A percentile compares a stretch with the other conserved stretches of the same genome.
Conservation (phyloP, 2,888 invertebrate species). For the Monoplex corrugatus region DNA sequence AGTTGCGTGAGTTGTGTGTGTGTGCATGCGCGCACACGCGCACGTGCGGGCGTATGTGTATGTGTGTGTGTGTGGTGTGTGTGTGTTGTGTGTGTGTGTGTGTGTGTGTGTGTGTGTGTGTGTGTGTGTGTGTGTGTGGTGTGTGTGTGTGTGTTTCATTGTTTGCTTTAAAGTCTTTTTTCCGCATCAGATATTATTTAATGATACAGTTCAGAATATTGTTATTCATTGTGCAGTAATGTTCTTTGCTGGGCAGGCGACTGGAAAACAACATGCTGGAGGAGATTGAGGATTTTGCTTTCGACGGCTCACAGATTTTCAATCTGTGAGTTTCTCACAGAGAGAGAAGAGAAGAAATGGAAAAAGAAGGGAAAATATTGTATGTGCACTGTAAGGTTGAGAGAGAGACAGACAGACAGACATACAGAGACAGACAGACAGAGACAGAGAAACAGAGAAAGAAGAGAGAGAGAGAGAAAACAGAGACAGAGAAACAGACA, state of each 20-base stretch:
- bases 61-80: background rate
- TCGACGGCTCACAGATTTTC: slow-evolving; percentile 63
- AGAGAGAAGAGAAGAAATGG: too few species aligned
- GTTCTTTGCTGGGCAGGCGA: slow-evolving; percentile 58
- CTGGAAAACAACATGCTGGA: slow-evolving; percentile 66
- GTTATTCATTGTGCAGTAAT: background rate
- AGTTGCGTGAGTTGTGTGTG: background rate
- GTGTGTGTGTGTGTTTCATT: background rate
- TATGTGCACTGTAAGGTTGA: too few species aligned
- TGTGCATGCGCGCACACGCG: background rate
- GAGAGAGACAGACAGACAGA: too few species aligned
- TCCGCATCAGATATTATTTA: background rate
- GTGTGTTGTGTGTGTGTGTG: background rate
- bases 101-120: slow-evolving; percentile 14
- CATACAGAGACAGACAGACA: too few species aligned
- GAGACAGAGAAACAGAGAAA: too few species aligned
- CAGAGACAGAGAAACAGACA: too few species aligned
- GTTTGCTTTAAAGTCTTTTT: too few species aligned
- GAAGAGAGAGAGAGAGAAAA: too few species aligned
- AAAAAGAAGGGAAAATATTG: too few species aligned
- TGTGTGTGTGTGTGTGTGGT: background rate
- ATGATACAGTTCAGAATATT: background rate
- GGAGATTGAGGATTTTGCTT: slow-evolving; percentile 64
- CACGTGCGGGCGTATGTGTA: too few species aligned
- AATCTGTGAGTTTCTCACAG: slow-evolving; percentile 65